Evolutionary conservation across 1,140 invertebrate genomes (phyloP).

Genomic region (Hesperophylax magnus): DNA sequence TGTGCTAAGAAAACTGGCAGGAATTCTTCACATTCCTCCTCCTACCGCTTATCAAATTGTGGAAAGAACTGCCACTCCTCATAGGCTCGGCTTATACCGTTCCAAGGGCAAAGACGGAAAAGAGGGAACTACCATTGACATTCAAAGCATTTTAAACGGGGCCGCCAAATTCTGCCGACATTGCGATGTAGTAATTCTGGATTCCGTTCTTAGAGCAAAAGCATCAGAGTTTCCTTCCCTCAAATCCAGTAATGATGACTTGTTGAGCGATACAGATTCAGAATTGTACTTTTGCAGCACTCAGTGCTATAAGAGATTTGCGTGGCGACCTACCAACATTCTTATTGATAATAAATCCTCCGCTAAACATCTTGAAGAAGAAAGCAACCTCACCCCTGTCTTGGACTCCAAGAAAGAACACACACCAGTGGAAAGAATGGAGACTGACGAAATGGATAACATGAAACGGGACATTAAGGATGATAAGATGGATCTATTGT

Average conservation of each 20-base stretch:
- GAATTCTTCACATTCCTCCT: constrained; percentile 90
- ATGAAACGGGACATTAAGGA: constrained; percentile 68
- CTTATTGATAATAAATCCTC: constrained; percentile 67
- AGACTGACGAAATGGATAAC: constrained; percentile 68
- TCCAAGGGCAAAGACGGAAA: constrained; percentile 88
- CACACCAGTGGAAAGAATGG: constrained; percentile 68
- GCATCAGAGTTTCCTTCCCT: constrained; percentile 83
- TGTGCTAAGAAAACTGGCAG: constrained; percentile 90
- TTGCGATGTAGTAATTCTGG: constrained; percentile 91
- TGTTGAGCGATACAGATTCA: constrained; percentile 72
- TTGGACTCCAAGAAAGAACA: constrained; percentile 64
- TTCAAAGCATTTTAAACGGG: constrained; percentile 91
- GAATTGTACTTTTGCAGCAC: constrained; percentile 89
- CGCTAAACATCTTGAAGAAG: constrained; percentile 27
- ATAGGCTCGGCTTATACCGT: constrained; percentile 85
- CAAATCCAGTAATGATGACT: constrained; percentile 77
- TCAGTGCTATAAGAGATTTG: constrained; percentile 85
- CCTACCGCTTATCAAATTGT: constrained; percentile 89
- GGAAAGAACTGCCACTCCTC: constrained; percentile 83
- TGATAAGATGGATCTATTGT: constrained; percentile 69
- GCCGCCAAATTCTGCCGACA: constrained; percentile 92
- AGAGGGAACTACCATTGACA: constrained; percentile 87
- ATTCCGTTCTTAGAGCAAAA: constrained; percentile 85
- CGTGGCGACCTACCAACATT: constrained; percentile 70
- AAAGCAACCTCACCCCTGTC: constrained; percentile 64